Base-by-base conservation (phyloP, 2,797 vertebrate species). In the Urocyon cinereoargenteus region DNA sequence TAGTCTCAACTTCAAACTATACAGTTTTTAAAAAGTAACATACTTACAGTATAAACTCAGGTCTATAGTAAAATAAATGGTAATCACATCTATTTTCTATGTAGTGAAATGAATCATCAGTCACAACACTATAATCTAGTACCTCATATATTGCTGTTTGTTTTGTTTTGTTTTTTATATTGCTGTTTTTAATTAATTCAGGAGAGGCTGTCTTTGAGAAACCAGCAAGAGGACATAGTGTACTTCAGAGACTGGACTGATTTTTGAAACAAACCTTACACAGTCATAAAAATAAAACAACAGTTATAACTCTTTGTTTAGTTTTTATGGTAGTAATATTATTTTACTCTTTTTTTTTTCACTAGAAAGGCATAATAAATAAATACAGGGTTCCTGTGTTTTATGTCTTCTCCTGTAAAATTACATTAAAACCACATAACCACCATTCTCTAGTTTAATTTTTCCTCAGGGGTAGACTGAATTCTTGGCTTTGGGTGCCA, bases 171-270 rank as follows among this genome's bases (percentile, higher is more conserved):
- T 45, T 45, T 45, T 45, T 45, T 22, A 82, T 64, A 94, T 28
- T 96, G 95, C 93, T 96, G 84, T 70, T 98, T 91, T 96, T 97
- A 96, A 98, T 98, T 97, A 98, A 98, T 97, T 97, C 94, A 97
- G 64, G 72, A 96, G 66, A 95, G 90, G 84, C 85, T 97, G 88
- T 86, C 85, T 97, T 88, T 94, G 85, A 95, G 81, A 61, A 95
- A 94, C 95, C 96, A 98, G 92, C 3, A 22, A 89, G 95, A 93
- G 89, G 98, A 96, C 92, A 97, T 31, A 96, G 86, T 88, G 95
- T 94, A 94, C 86, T 96, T 95, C 94, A 97, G 62, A 91, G 97
- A 94, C 89, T 96, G 96, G 62, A 93, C 15, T 31, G 91, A 97
- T 97, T 97, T 97, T 86, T 36, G 2, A 95, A 93, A 96, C 31